These are phyloP conservation scores for Nephrotoma guestfalica DNA, from an alignment of 2,888 invertebrate species.

Conservation along the genomic window DNA sequence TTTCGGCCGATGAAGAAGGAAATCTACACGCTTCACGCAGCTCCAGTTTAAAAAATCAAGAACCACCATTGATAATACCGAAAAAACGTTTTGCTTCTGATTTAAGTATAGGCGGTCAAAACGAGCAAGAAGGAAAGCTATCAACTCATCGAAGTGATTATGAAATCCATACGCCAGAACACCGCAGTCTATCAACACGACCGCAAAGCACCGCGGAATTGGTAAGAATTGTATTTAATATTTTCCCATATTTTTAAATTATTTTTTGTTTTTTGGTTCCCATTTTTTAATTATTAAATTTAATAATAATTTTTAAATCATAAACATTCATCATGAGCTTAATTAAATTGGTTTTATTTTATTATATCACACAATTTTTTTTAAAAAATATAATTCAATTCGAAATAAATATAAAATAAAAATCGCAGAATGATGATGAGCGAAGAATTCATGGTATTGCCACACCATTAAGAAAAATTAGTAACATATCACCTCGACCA, in stretches of 20 bases:
- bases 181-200: constrained; percentile 33
- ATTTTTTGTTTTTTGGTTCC: neutral
- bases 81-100: constrained; percentile 32
- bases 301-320: neutral
- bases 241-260: neutral
- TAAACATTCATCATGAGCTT: neutral
- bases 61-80: constrained; percentile 6
- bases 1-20: constrained; percentile 79
- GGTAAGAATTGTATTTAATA: constrained; percentile 20
- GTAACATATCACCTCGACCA: constrained; percentile 34
- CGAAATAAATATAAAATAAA: constrained; percentile 9
- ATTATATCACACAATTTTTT: constrained; percentile 1
- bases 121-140: constrained; percentile 26
- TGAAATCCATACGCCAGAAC: constrained; percentile 47
- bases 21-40: constrained; percentile 34
- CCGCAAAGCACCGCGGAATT: constrained; percentile 33
- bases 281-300: neutral
- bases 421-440: constrained; percentile 33
- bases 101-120: constrained; percentile 29
- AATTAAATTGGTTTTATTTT: neutral
- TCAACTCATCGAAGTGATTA: constrained; percentile 45
- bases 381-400: neutral
- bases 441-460: constrained; percentile 35
- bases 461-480: constrained; percentile 34
- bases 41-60: constrained; percentile 16